Evolutionary conservation across 2,797 vertebrate species (phyloP).

Genomic region (Characodon lateralis): DNA sequence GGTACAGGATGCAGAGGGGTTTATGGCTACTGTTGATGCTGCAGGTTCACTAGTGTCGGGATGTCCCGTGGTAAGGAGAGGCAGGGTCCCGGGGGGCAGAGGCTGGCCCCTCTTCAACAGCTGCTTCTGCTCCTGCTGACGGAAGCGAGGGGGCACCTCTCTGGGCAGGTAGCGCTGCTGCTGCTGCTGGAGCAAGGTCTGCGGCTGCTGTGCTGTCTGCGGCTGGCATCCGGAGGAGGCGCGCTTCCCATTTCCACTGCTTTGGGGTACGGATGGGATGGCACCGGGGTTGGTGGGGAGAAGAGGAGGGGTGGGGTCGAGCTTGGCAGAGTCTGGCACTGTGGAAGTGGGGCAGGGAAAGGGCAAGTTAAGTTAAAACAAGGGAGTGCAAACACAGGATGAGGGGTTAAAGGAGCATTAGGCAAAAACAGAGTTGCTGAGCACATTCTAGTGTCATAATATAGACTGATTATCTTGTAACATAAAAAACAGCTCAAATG

Average conservation of each 20-base stretch:
- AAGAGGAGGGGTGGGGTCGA: conserved; percentile 89
- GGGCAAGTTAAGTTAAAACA: conserved; percentile 25
- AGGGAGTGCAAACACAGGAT: conserved; percentile 43
- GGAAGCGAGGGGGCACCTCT: conserved; percentile 95
- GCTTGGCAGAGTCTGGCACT: conserved; percentile 97
- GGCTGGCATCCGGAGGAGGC: conserved; percentile 80
- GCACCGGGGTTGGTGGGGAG: conserved; percentile 87
- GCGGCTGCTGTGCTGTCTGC: conserved; percentile 83
- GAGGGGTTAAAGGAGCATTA: conserved; percentile 34
- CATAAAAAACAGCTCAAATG: neutral
- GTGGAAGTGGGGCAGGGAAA: conserved; percentile 38
- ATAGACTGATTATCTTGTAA: neutral
- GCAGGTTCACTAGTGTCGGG: conserved; percentile 61
- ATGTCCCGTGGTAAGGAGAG: conserved; percentile 59
- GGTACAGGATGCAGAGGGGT: conserved; percentile 63
- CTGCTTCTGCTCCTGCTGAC: conserved; percentile 96
- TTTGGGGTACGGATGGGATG: conserved; percentile 85
- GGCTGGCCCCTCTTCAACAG: conserved; percentile 95
- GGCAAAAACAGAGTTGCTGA: conserved; percentile 41
- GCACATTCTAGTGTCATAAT: conserved; percentile 14
- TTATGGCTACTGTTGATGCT: conserved; percentile 65
- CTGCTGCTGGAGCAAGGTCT: conserved; percentile 76
- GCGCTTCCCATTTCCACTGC: conserved; percentile 95
- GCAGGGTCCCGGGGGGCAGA: conserved; percentile 81
- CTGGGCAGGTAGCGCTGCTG: conserved; percentile 89